Base-by-base conservation (phyloP, 2,113 vertebrate genomes). In the Globicephala melas region DNA sequence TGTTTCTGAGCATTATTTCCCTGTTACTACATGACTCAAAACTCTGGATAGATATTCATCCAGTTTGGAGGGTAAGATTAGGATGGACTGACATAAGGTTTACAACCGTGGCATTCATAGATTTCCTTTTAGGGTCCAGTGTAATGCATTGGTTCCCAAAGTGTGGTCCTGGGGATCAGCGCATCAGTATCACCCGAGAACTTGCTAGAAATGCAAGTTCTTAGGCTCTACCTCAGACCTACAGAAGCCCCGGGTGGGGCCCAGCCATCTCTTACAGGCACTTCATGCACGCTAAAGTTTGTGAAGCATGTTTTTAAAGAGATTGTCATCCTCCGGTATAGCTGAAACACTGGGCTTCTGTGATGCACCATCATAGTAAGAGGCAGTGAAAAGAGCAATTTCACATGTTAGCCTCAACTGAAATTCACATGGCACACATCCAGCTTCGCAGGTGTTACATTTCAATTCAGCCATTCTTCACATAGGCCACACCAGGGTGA, bases 391-490 rank as follows among this genome's bases (percentile, higher is more conserved):
- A 90, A 38, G 36, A 68, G 58, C 38, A 63, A 26, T 62, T 68
- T 63, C 74, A 77, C 33, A 5, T 36, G 36, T 44, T 38, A 13
- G 36, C 18, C 36, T 76, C 20, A 36, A 28, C 92, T 93, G 74
- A 87, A 67, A 92, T 90, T 97, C 79, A 93, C 31, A 5, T n/a
- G 63, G 74, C 90, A 44, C 33, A 8, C 47, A 55, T 65, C 28
- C 31, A 58, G 11, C 68, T 79, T 95, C 36, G 0, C 92, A 97
- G 96, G 89, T 97, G 92, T 96, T 95, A 74, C 26, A 76, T 96
- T 97, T 97, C 94, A 92, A n/a, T 80, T 68, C 58, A 71, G 77
- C 83, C 89, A 55, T 95, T 93, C 33, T 83, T 97, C 87, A 92
- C 89, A 67, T 62, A 86, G 79, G 55, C 94, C 96, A 33, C 89